Evolutionary conservation across 2,888 invertebrate species (phyloP).

Genomic region (Eristalinus aeneus): DNA sequence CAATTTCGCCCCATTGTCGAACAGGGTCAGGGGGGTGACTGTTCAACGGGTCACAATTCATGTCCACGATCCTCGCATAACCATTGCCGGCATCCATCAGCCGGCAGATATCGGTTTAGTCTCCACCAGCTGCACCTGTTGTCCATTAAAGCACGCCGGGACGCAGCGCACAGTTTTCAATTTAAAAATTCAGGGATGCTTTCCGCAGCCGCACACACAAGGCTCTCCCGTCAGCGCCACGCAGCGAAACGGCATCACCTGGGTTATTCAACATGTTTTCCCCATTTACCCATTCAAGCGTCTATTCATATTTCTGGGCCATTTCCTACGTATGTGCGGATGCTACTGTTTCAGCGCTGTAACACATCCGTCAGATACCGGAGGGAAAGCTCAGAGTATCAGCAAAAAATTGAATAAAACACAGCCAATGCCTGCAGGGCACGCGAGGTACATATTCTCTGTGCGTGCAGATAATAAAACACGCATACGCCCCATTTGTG

Average conservation of each 20-base stretch:
- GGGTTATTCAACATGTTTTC: conserved; percentile 31
- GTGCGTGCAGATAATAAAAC: conserved; percentile 65
- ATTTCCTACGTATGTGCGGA: conserved; percentile 39
- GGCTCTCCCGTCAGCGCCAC: neutral
- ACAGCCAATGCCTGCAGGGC: conserved; percentile 34
- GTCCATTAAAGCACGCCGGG: neutral
- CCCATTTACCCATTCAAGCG: conserved; percentile 51
- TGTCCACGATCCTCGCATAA: neutral
- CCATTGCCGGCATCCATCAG: neutral
- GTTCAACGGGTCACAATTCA: neutral
- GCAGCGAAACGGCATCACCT: conserved; percentile 15
- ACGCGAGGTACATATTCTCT: conserved; percentile 32
- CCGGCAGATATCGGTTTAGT: neutral
- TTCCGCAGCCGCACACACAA: neutral
- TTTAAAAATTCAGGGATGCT: neutral
- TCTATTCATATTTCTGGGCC: conserved; percentile 62
- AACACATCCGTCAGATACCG: conserved; percentile 45
- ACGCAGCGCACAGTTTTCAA: neutral
- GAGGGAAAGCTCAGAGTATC: no score
- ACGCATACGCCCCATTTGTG: conserved; percentile 59
- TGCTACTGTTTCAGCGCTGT: conserved; percentile 43
- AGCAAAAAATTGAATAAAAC: conserved; percentile 5
- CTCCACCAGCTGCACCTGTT: conserved; percentile 7
- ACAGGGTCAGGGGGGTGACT: no score
- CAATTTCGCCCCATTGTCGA: neutral